Conservation (phyloP, 2,888 invertebrate species). For the Sphinx pinastri region DNA sequence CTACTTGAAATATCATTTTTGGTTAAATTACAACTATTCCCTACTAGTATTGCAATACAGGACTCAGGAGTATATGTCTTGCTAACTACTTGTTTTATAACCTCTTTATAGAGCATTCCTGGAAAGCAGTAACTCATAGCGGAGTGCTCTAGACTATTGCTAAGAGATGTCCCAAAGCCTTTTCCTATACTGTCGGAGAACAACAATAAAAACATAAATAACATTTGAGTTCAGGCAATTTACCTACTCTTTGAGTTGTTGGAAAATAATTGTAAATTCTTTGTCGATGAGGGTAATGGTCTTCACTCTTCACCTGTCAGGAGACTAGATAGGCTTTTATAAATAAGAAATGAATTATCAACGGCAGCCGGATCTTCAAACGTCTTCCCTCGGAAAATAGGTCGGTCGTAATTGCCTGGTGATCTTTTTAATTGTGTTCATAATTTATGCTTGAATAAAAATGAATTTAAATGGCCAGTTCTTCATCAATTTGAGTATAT, state of each 20-base stretch:
- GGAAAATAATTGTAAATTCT: conserved; percentile 6
- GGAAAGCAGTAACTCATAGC: too few species aligned
- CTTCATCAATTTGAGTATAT: too few species aligned
- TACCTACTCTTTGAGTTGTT: not conserved
- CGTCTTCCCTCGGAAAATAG: not conserved
- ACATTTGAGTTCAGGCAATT: not conserved
- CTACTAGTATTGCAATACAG: too few species aligned
- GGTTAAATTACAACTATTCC: too few species aligned
- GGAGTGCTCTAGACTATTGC: too few species aligned
- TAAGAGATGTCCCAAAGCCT: too few species aligned
- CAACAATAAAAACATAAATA: not conserved
- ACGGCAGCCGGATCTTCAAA: not conserved
- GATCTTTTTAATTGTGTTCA: not conserved
- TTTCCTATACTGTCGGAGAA: not conserved
- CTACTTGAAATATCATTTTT: too few species aligned
- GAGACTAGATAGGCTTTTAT: not conserved
- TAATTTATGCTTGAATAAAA: not conserved
- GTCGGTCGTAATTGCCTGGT: not conserved
- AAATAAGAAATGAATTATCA: not conserved
- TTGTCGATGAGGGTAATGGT: conserved; percentile 4
- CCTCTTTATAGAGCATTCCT: too few species aligned
- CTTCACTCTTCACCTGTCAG: not conserved
- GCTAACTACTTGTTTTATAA: too few species aligned
- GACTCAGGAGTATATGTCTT: too few species aligned
- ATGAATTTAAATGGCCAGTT: too few species aligned